These are phyloP conservation scores for Camarhynchus parvulus DNA, from an alignment of 2,113 vertebrate species.

Conservation along the genomic window DNA sequence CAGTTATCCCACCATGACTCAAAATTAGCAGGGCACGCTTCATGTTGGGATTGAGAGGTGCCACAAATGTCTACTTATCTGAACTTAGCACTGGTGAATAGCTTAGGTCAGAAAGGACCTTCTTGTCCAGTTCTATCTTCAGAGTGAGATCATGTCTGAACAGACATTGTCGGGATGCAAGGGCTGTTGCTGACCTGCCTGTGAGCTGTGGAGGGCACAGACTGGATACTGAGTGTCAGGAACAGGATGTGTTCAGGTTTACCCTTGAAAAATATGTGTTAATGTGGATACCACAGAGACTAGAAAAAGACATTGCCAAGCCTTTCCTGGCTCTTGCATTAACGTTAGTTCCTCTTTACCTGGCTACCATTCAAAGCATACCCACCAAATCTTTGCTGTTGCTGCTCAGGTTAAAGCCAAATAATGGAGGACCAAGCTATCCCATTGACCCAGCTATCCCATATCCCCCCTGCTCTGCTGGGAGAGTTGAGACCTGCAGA, in stretches of 20 bases:
- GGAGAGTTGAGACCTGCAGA: not conserved
- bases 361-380: not conserved
- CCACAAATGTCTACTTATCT: not conserved
- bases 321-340: not conserved
- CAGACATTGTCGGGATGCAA: rapidly evolving
- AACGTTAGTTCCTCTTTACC: not conserved
- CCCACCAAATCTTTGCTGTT: not conserved
- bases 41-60: not conserved
- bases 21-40: not conserved
- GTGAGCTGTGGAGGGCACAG: rapidly evolving
- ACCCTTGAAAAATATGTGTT: not conserved
- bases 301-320: not conserved
- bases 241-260: not conserved
- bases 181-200: not conserved
- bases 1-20: rapidly evolving
- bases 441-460: rapidly evolving
- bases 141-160: not conserved
- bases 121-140: not conserved
- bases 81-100: not conserved
- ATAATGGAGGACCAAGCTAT: not conserved
- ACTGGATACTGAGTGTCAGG: not conserved
- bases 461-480: not conserved
- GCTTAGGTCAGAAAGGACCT: not conserved
- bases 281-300: not conserved
- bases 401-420: not conserved